Evolutionary conservation across 2,888 invertebrate genomes (phyloP), one percentile per base, ranked within the genome.

Genomic region (Eupithecia tripunctaria): DNA sequence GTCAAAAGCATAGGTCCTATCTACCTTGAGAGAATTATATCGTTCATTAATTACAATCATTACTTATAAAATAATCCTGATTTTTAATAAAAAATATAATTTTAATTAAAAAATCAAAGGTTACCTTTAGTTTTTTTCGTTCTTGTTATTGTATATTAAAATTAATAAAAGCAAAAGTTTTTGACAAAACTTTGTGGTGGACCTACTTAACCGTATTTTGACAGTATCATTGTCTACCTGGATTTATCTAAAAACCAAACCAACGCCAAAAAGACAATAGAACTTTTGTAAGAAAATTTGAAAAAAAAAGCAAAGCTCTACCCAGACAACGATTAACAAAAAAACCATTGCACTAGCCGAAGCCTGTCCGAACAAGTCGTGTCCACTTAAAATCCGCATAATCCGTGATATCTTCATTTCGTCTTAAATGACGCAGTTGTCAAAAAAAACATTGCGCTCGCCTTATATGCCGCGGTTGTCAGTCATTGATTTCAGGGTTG

Each of bases 401-500:
- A 60, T 60, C 60, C 60, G 18, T 8, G 56, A 56, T 25, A 21
- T 56, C 56, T 56, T 56, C 51, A 67, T n/a, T 51, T 67, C 66
- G 21, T 32, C 56, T 56, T 56, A 56, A 8, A 18, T n/a, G 56
- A 56, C 21, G 12, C 56, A 25, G 25, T 51, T 21, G 51, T 47
- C 43, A n/a, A 51, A 51, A 47, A 47, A 51, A 21, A 21, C 51
- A 51, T 51, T 51, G 18, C 51, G 21, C 51, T 74, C 76, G 70
- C 76, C 73, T 79, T 79, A 77, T 77, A 76, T 73, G 77, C 66
- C 64, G 29, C 68, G 68, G 51, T 66, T 71, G 76, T 72, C 79
- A 72, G 65, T 71, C 73, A 38, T 3, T 68, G 72, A 78, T 79
- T 77, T 76, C 76, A 79, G 74, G 79, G 75, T 65, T 79, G 75